Percentiles rank a stretch among this genome's conserved stretches.
Evolutionary conservation across 2,888 invertebrate genomes (phyloP).

Genomic region (Hermodice carunculata): DNA sequence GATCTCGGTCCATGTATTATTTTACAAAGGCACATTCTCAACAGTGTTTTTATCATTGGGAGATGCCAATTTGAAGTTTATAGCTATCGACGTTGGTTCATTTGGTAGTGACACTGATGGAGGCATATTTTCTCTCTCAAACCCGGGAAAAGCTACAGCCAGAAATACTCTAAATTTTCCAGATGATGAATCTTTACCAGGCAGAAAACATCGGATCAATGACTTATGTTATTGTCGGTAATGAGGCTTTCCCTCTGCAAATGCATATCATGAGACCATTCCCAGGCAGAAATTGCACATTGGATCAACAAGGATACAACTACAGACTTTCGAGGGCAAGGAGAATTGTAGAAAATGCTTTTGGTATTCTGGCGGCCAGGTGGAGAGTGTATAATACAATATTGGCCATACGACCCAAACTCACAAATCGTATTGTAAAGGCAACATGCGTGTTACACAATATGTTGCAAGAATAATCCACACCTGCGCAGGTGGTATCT

Average conservation of each 20-base stretch:
- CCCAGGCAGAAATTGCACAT: not conserved
- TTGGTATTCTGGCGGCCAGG: constrained; percentile 18
- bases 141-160: not conserved
- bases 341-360: constrained; percentile 18
- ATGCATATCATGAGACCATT: constrained; percentile 8
- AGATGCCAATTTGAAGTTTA: constrained; percentile 7
- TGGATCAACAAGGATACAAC: constrained; percentile 22
- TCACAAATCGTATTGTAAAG: not conserved
- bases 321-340: constrained; percentile 24
- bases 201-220: constrained; percentile 2
- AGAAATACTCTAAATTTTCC: not conserved
- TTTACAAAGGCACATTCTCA: constrained; percentile 54
- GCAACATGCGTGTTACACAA: constrained; percentile 12
- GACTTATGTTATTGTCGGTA: constrained; percentile 3
- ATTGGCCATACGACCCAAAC: not conserved
- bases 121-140: constrained; percentile 13
- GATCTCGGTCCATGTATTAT: constrained; percentile 49
- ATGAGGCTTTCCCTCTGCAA: constrained; percentile 17
- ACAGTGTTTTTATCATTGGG: constrained; percentile 10
- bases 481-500: not conserved
- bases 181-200: not conserved
- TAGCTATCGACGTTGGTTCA: constrained; percentile 7
- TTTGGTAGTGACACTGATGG: constrained; percentile 11
- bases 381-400: constrained; percentile 15
- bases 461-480: constrained; percentile 1